Evolutionary conservation across 2,797 vertebrate genomes (phyloP).

Genomic region (Darevskia mixta): DNA sequence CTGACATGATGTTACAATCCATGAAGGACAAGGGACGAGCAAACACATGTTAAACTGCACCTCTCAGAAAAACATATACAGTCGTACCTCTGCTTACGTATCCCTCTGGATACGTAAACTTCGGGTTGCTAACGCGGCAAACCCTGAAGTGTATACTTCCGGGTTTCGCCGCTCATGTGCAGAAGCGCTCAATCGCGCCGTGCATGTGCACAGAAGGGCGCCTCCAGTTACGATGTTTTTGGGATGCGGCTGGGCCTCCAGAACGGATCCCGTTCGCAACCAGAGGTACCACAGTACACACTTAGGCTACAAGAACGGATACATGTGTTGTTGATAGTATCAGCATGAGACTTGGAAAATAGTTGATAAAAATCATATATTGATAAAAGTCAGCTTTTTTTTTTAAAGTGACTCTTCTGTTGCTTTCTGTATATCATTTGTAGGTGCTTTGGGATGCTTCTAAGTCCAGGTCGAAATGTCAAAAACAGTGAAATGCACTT

Average conservation of each 20-base stretch:
- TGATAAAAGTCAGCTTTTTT: constrained; percentile 54
- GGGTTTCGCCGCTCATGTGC: too few relatives aligned
- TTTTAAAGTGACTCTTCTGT: constrained; percentile 50
- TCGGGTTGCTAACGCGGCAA: too few relatives aligned
- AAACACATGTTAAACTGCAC: not conserved
- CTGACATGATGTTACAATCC: not conserved
- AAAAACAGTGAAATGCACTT: constrained; percentile 98
- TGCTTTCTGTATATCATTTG: constrained; percentile 44
- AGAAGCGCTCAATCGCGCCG: too few relatives aligned
- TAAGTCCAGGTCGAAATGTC: constrained; percentile 95
- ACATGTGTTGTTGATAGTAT: not conserved
- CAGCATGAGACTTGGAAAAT: constrained; percentile 42
- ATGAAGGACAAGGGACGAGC: not conserved
- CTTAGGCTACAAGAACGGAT: not conserved
- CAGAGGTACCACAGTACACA: too few relatives aligned
- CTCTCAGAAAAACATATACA: not conserved
- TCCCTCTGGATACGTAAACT: too few relatives aligned
- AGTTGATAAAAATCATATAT: constrained; percentile 50
- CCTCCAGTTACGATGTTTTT: too few relatives aligned
- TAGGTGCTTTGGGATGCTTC: constrained; percentile 98
- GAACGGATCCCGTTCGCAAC: too few relatives aligned
- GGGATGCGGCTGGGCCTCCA: too few relatives aligned
- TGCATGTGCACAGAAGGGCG: too few relatives aligned
- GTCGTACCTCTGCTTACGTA: too few relatives aligned
- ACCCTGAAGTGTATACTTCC: too few relatives aligned